phyloP scores from a whole-genome alignment of 2,888 invertebrate genomes.

The Dryocosmus kuriphilus region DNA sequence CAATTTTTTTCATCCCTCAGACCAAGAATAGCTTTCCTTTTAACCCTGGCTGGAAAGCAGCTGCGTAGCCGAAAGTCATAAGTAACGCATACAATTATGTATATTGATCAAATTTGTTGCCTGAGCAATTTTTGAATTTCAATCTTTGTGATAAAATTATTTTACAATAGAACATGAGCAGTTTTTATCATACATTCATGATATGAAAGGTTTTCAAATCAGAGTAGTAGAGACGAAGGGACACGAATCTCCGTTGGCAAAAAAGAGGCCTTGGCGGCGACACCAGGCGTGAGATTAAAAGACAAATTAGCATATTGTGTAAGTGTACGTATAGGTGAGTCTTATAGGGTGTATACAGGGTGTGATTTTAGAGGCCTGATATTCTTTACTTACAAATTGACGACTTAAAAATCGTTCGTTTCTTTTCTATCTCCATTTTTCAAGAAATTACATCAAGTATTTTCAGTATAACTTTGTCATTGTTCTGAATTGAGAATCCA shows the following conservation, averaged over 20 bases:
- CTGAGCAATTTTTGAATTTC: too few species aligned
- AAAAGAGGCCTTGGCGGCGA: conserved; percentile 59
- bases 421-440: too few species aligned
- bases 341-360: conserved; percentile 47
- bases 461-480: too few species aligned
- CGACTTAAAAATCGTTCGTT: too few species aligned
- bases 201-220: conserved; percentile 46
- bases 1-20: conserved; percentile 54
- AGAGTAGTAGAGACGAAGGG: conserved; percentile 53
- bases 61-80: too few species aligned
- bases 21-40: conserved; percentile 60
- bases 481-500: not conserved
- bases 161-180: conserved; percentile 43
- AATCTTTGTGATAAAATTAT: conserved; percentile 45
- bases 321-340: conserved; percentile 55
- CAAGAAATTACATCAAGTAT: too few species aligned
- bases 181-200: not conserved
- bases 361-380: not conserved
- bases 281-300: conserved; percentile 74
- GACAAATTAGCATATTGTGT: conserved; percentile 74
- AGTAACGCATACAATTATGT: too few species aligned
- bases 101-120: too few species aligned
- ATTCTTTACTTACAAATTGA: not conserved
- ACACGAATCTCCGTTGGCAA: conserved; percentile 59
- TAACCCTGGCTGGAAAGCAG: conserved; percentile 5